Conservation (phyloP, 1,140 invertebrate species). For the Stratiolaelaps scimitus region DNA sequence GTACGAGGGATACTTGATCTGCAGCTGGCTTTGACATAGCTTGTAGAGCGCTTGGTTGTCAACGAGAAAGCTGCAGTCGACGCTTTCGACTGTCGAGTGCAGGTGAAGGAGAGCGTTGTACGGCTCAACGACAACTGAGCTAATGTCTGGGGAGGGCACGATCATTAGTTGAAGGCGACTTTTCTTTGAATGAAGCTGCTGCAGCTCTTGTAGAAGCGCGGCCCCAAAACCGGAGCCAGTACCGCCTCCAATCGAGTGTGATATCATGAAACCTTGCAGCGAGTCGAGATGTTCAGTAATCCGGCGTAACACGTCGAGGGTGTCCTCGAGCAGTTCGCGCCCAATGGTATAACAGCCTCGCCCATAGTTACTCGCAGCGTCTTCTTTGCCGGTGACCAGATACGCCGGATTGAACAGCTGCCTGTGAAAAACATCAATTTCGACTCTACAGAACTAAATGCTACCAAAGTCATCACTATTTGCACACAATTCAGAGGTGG, state of each 20-base stretch:
- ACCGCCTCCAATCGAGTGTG: slow-evolving; percentile 40
- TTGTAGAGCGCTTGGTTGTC: slow-evolving; percentile 47
- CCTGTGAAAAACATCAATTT: slow-evolving; percentile 34
- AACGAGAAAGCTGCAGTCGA: slow-evolving; percentile 40
- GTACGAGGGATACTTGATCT: slow-evolving; percentile 43
- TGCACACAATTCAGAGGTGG: background rate
- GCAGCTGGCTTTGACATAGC: slow-evolving; percentile 42
- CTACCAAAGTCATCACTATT: no score
- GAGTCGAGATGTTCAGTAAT: slow-evolving; percentile 33
- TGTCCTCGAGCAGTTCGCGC: slow-evolving; percentile 40
- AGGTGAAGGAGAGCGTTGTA: slow-evolving; percentile 45
- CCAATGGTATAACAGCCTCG: slow-evolving; percentile 49
- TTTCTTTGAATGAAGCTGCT: slow-evolving; percentile 45
- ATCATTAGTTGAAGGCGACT: slow-evolving; percentile 40
- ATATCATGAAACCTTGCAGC: slow-evolving; percentile 43
- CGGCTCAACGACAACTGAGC: slow-evolving; percentile 44
- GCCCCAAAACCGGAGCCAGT: slow-evolving; percentile 40
- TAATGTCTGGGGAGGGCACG: slow-evolving; percentile 38
- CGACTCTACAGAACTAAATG: no score
- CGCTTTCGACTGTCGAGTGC: slow-evolving; percentile 41
- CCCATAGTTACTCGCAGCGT: slow-evolving; percentile 74
- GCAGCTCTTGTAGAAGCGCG: slow-evolving; percentile 45
- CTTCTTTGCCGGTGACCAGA: slow-evolving; percentile 50
- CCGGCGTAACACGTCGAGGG: slow-evolving; percentile 32
- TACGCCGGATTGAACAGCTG: slow-evolving; percentile 44